Evolutionary conservation across 2,113 vertebrate genomes (phyloP).

Genomic region (Silurus asotus): DNA sequence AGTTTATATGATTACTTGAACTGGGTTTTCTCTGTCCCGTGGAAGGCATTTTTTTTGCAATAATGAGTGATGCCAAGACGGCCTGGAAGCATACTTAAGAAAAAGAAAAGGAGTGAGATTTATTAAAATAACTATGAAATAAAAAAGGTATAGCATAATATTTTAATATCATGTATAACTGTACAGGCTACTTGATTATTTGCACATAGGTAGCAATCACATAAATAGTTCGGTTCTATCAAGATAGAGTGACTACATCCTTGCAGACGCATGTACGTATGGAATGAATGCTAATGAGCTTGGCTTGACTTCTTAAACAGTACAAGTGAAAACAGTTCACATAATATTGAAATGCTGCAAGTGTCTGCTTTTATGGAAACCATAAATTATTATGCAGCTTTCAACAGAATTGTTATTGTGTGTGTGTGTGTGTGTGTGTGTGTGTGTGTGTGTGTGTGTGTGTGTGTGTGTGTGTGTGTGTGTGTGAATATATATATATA

Average conservation of each 20-base stretch:
- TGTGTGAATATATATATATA: slow-evolving; percentile 1
- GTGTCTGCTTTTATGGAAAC: slow-evolving; percentile 38
- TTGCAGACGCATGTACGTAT: slow-evolving; percentile 12
- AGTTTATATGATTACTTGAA: slow-evolving; percentile 54
- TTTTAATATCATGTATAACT: slow-evolving; percentile 65
- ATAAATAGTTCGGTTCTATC: slow-evolving; percentile 55
- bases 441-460: not conserved
- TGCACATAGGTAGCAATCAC: slow-evolving; percentile 66
- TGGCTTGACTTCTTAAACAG: slow-evolving; percentile 60
- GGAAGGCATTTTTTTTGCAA: slow-evolving; percentile 9
- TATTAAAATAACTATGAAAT: slow-evolving; percentile 71
- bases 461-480: not conserved
- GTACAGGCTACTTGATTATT: slow-evolving; percentile 66
- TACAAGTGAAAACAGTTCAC: slow-evolving; percentile 58
- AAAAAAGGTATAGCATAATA: slow-evolving; percentile 47
- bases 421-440: slow-evolving; percentile 2
- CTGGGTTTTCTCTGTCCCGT: slow-evolving; percentile 37
- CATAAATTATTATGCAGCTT: slow-evolving; percentile 41
- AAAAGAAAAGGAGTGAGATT: slow-evolving; percentile 54
- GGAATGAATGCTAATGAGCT: slow-evolving; percentile 36
- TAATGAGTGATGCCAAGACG: slow-evolving; percentile 42
- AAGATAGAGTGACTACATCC: slow-evolving; percentile 44
- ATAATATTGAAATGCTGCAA: slow-evolving; percentile 54
- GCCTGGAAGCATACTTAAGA: slow-evolving; percentile 1
- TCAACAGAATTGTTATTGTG: slow-evolving; percentile 27